These are phyloP conservation scores for Lepetodrilus schrolli DNA, from an alignment of 2,888 invertebrate genomes.

Conservation along the genomic window DNA sequence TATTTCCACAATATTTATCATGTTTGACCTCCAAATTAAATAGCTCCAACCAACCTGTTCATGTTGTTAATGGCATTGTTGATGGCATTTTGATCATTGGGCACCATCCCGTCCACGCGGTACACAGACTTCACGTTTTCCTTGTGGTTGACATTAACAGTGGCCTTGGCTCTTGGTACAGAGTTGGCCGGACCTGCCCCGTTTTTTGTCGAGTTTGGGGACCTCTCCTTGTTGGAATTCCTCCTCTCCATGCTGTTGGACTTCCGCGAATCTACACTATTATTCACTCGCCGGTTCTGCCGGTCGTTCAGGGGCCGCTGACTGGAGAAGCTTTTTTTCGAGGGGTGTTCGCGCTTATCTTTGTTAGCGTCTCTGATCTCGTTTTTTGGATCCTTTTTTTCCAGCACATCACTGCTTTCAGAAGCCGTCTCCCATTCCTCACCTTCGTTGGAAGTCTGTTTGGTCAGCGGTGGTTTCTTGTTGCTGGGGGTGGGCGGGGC, in stretches of 20 bases:
- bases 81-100: slow-evolving; percentile 78
- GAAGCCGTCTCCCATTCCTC: slow-evolving; percentile 85
- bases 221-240: slow-evolving; percentile 65
- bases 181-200: slow-evolving; percentile 65
- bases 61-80: slow-evolving; percentile 76
- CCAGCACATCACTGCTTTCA: slow-evolving; percentile 82
- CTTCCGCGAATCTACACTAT: slow-evolving; percentile 42
- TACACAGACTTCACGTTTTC: slow-evolving; percentile 75
- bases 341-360: slow-evolving; percentile 35
- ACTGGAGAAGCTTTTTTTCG: slow-evolving; percentile 74
- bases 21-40: too few species aligned
- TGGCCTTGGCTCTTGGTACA: slow-evolving; percentile 57
- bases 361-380: slow-evolving; percentile 58
- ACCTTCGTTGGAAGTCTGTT: slow-evolving; percentile 75
- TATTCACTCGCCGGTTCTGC: slow-evolving; percentile 57
- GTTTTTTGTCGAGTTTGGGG: slow-evolving; percentile 68
- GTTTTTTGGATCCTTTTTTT: slow-evolving; percentile 67
- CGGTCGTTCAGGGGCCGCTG: slow-evolving; percentile 74
- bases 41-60: too few species aligned
- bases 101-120: slow-evolving; percentile 79
- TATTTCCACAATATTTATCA: too few species aligned
- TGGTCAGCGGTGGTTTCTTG: slow-evolving; percentile 68
- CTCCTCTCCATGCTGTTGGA: slow-evolving; percentile 48
- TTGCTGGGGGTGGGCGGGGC: slow-evolving; percentile 46
- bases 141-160: slow-evolving; percentile 57